Conservation (phyloP, 1,140 invertebrate genomes). For the Chelonus insularis region DNA sequence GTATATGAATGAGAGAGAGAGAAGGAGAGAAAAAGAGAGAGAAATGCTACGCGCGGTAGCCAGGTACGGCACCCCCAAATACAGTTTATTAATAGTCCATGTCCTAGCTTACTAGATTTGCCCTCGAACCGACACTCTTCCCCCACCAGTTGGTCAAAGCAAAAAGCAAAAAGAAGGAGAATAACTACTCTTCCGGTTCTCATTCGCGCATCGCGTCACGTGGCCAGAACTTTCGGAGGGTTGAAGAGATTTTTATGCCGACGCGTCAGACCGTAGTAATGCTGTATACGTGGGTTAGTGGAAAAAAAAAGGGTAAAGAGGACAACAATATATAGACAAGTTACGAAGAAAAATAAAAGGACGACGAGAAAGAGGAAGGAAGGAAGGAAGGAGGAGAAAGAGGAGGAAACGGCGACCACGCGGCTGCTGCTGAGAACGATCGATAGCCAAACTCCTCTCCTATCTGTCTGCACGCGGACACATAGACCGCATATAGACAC, state of each 20-base stretch:
- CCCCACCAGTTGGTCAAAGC: background rate
- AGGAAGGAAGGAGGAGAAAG: constrained; percentile 32
- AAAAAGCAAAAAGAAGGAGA: background rate
- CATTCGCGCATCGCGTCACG: constrained; percentile 32
- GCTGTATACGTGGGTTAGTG: background rate
- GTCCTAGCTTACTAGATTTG: constrained; percentile 60
- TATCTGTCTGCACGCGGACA: constrained; percentile 39
- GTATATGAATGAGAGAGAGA: constrained; percentile 15
- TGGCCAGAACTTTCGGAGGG: constrained; percentile 26
- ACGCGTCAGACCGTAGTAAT: constrained; percentile 35
- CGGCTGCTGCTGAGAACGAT: constrained; percentile 47
- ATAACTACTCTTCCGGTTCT: background rate
- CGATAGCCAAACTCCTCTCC: constrained; percentile 57
- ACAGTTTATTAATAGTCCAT: constrained; percentile 58
- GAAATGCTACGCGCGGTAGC: constrained; percentile 38
- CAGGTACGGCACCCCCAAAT: constrained; percentile 60
- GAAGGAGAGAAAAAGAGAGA: constrained; percentile 15
- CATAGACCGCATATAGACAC: constrained; percentile 40
- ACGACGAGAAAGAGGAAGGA: constrained; percentile 24
- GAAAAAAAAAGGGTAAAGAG: background rate
- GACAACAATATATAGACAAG: background rate
- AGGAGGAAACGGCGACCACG: constrained; percentile 41
- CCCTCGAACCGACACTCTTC: constrained; percentile 45
- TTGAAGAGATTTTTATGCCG: constrained; percentile 22
- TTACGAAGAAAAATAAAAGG: constrained; percentile 16